Evolutionary conservation across 2,113 vertebrate species (phyloP), one percentile per base, ranked within the genome.

Genomic region (Acrocephalus kingi): DNA sequence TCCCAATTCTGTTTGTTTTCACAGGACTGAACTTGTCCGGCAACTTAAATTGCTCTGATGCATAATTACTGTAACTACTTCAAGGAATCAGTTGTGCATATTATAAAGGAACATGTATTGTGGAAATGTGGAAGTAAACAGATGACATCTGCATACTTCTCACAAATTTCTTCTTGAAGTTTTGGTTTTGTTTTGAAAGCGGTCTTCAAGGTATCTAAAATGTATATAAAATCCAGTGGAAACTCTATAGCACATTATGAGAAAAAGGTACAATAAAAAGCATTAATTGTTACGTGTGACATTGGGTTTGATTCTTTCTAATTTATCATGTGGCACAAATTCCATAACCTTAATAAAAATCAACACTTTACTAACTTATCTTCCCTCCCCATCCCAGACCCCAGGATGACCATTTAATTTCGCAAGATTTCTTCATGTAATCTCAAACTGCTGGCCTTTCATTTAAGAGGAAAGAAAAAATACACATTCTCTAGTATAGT

Each of bases 361-460:
- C 46, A 84, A 45, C 2, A 14, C 31, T 41, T 30, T 28, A 54
- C 15, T 75, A 78, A 58, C 7, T n/a, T 39, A 67, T 24, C 21
- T 54, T 35, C 9, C 9, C 10, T 30, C 4, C 11, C 2, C 9
- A 24, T 9, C 12, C 8, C 8, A 2, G 1, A 6, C 27, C 12
- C 15, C 10, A 45, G 25, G 49, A 59, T 67, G 45, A 71, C 9
- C 15, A 71, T 35, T 63, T 49, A 83, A 33, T 59, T 68, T 64
- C 81, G 48, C 8, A 64, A 39, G 33, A 54, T 24, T 58, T 84
- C 23, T 73, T 43, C 19, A 63, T 20, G 33, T 24, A 72, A 63
- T 49, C 39, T 31, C 22, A 59, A 91, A 95, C 30, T 43, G 24
- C 7, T 25, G 37, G 46, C 30, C n/a, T 67, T 84, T 84, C 67